These are phyloP conservation scores for Embiotoca jacksoni DNA, from an alignment of 2,113 vertebrate species.

Conservation along the genomic window DNA sequence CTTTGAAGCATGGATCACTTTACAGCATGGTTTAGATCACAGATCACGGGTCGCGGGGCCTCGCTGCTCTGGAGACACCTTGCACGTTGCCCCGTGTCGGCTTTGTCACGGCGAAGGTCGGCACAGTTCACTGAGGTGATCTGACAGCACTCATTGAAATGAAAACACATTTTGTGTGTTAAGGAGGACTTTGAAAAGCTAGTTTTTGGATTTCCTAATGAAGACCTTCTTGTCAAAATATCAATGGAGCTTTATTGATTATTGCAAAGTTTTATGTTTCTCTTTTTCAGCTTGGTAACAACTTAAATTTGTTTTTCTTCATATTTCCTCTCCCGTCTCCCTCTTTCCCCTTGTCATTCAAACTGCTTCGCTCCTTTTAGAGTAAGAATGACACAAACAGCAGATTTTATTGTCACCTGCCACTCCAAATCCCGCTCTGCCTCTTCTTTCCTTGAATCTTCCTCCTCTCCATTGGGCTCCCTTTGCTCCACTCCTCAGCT, in stretches of 20 bases:
- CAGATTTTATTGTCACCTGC: slow-evolving; percentile 59
- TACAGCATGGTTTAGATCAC: slow-evolving; percentile 56
- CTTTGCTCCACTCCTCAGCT: slow-evolving; percentile 11
- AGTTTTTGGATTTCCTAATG: neutral
- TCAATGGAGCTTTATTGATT: neutral
- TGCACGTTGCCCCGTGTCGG: slow-evolving; percentile 16
- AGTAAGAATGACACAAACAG: slow-evolving; percentile 37
- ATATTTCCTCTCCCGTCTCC: slow-evolving; percentile 3
- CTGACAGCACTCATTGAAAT: slow-evolving; percentile 10
- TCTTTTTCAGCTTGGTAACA: neutral
- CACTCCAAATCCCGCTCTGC: slow-evolving; percentile 30
- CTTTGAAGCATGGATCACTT: slow-evolving; percentile 68
- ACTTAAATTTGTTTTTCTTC: neutral
- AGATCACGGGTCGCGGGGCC: slow-evolving; percentile 33
- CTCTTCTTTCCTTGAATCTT: slow-evolving; percentile 1
- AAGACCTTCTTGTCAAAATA: neutral
- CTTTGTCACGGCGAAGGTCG: slow-evolving; percentile 2
- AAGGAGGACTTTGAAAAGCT: neutral
- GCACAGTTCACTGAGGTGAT: slow-evolving; percentile 22
- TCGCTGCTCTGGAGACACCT: slow-evolving; percentile 13
- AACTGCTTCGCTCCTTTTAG: slow-evolving; percentile 20
- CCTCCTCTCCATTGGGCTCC: slow-evolving; percentile 9
- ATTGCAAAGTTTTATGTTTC: neutral
- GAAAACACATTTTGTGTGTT: slow-evolving; percentile 3
- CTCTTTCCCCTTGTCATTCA: neutral